Base-by-base conservation (phyloP, 1,140 invertebrate species). In the Ectropis grisescens region DNA sequence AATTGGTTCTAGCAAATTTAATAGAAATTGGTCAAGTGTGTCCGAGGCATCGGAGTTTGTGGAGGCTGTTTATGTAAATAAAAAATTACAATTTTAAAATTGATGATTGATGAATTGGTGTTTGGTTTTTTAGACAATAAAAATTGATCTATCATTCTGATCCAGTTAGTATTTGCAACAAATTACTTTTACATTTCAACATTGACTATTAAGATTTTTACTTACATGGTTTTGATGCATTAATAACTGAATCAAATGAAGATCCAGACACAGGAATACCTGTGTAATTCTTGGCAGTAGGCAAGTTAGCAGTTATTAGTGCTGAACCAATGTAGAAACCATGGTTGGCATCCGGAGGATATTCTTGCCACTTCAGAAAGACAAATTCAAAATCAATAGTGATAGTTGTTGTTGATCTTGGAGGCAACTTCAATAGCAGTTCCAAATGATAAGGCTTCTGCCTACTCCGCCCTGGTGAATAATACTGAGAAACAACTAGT, bases 341-440 rank as follows among this genome's bases (percentile, higher is more conserved):
- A 83, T 98, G 96, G 87, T 98, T 98, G 1, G 97, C 96, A 89
- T 99, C 98, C 1, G 98, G 97, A 22, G 97, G 97, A 84, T 98
- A 99, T 82, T 99, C 97, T 59, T 97, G 94, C 96, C 97, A 98
- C 78, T 98, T 98, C 1, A 99, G 84, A 65, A 98, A 96, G 12
- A 95, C 90, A 78, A 95, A 94, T 69, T 98, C 94, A 83, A 98
- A 96, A 52, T 97, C 90, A 36, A 98, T 87, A 7, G 88, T 92
- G 28, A 98, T 86, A 41, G 91, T 88, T 1, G 93, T 94, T 0
- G 90, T 86, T 1, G 93, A 93, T 42, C 88, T 86, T 0, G 94
- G 85, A 9, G 94, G 93, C 37, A 99, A 71, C 41, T 83, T 85
- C 14, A 98, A 71, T 1, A 93, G 84, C 8, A 98, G 68, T 81